Evolutionary conservation across 53 echinoderm and acorn worm species (phyloP), one percentile per base, ranked within the genome.

Genomic region (Temnopleurus reevesii): DNA sequence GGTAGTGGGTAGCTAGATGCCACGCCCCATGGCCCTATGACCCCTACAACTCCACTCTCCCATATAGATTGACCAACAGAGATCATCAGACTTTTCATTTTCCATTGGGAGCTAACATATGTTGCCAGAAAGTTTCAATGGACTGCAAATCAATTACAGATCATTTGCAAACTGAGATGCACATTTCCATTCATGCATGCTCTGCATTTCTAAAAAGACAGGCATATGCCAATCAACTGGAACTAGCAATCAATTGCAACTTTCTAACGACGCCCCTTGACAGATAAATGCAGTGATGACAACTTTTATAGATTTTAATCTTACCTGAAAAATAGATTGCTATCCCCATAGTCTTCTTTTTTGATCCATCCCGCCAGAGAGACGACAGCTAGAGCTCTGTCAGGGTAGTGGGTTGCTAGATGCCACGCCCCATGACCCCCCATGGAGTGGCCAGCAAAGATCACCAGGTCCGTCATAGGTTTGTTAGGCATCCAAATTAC

Each of bases 371-470:
- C 97, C 65, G 97, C 97, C 86, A 97, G 91, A 35, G 97, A 95
- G 43, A 97, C 91, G 6, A 97, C 95, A 63, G 94, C 97, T 9
- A 95, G 86, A 5, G 95, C 97, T 46, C 94, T 53, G 90, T 97
- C 94, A 25, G 97, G 97, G 82, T 92, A 95, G 76, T 97, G 97
- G 24, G 95, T 95, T 0, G 97, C 97, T 49, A 97, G 82, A 90
- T 97, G 97, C 97, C 97, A 97, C 27, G 97, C 95, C 77, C 97
- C 97, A 59, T 97, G 97, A 90, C 97, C 97, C 79, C 97, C 97
- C 97, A 97, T 97, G 46, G 97, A 97, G 65, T 97, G 97, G 86
- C 97, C 97, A 76, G 97, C 97, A 88, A 97, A 97, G 83, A 97
- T 91, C 66, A 97, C 97, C 53, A 77, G 83, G 23, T 91, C 77